phyloP scores from a whole-genome alignment of 1,140 invertebrate species.

The Brachionus manjavacas region DNA sequence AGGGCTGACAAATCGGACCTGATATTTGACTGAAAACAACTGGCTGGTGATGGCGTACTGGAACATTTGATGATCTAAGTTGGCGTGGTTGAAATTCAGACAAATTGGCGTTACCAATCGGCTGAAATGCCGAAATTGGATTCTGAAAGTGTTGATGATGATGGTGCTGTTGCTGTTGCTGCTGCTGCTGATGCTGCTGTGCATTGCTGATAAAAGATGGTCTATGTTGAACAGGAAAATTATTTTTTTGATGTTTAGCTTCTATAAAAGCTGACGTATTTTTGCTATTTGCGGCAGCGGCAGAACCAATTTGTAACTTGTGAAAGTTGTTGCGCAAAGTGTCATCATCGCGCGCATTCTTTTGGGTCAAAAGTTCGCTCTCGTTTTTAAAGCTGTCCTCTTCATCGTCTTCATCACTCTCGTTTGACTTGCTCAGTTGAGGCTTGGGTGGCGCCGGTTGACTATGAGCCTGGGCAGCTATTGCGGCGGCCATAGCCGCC shows the following conservation, averaged over 20 bases:
- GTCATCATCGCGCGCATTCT: slow-evolving; percentile 60
- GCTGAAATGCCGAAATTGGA: slow-evolving; percentile 11
- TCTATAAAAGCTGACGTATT: background rate
- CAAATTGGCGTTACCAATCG: background rate
- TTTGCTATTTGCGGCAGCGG: background rate
- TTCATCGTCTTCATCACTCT: slow-evolving; percentile 24
- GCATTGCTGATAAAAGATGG: slow-evolving; percentile 17
- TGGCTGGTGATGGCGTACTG: background rate
- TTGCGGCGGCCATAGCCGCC: background rate
- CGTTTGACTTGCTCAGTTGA: background rate
- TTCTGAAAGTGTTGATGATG: slow-evolving; percentile 13
- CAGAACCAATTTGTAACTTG: slow-evolving; percentile 7
- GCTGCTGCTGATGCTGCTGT: background rate
- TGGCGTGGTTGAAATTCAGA: slow-evolving; percentile 19
- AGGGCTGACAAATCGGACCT: slow-evolving; percentile 6
- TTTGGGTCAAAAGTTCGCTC: slow-evolving; percentile 62
- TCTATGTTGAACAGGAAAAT: background rate
- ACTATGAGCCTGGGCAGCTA: slow-evolving; percentile 8
- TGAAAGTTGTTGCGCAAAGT: slow-evolving; percentile 63
- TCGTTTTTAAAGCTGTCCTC: slow-evolving; percentile 20
- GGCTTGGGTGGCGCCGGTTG: background rate
- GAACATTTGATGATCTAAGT: background rate
- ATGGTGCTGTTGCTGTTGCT: background rate
- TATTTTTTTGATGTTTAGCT: background rate
- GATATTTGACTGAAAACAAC: slow-evolving; percentile 6